Conservation (phyloP, 2,888 invertebrate species). For the Tinea semifulvella region DNA sequence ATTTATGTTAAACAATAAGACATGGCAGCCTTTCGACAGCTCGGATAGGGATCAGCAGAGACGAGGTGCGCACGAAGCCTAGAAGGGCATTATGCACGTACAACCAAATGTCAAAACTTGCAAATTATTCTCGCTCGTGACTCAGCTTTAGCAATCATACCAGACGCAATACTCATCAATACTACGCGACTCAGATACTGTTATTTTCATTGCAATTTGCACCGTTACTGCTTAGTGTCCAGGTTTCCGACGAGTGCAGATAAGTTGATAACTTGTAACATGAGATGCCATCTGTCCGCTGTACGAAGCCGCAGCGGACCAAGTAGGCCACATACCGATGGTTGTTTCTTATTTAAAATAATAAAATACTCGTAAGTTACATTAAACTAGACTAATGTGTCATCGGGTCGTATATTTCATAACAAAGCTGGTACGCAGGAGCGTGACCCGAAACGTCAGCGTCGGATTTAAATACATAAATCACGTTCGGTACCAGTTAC, state of each 20-base stretch:
- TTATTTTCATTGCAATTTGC: conserved; percentile 13
- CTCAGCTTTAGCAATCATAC: conserved; percentile 44
- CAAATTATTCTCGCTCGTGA: conserved; percentile 56
- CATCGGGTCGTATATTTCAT: conserved; percentile 12
- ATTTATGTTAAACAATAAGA: conserved; percentile 18
- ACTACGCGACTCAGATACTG: conserved; percentile 7
- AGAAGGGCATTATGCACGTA: conserved; percentile 20
- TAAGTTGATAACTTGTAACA: conserved; percentile 10
- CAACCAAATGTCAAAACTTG: conserved; percentile 52
- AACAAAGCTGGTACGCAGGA: conserved; percentile 9
- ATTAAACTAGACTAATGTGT: conserved; percentile 10
- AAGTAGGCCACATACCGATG: conserved; percentile 7
- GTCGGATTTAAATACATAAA: conserved; percentile 59
- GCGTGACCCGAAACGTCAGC: conserved; percentile 18
- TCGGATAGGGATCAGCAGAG: conserved; percentile 18
- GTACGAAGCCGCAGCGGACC: neutral
- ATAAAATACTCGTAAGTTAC: too few species aligned
- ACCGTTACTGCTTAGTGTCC: conserved; percentile 7
- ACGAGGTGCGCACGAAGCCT: conserved; percentile 15
- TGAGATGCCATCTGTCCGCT: conserved; percentile 10
- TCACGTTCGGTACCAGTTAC: conserved; percentile 29
- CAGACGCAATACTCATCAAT: conserved; percentile 14
- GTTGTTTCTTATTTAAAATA: neutral
- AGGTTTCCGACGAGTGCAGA: conserved; percentile 1
- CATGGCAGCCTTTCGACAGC: conserved; percentile 18